These are phyloP conservation scores for Tenualosa ilisha DNA, from an alignment of 2,797 vertebrate genomes.

Conservation along the genomic window DNA sequence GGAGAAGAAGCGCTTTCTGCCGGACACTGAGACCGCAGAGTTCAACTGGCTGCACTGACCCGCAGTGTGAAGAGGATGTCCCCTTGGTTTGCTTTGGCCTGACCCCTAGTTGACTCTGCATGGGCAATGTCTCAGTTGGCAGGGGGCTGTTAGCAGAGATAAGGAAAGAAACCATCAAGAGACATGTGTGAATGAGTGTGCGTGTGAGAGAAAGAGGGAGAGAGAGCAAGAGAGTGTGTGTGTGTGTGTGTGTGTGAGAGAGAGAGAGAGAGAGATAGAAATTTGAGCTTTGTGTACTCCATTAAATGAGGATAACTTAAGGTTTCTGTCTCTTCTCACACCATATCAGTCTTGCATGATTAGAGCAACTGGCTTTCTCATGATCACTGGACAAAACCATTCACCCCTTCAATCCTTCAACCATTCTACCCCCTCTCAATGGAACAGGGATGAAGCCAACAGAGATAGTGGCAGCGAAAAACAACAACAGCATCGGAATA, in stretches of 20 bases:
- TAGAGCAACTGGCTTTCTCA: neutral
- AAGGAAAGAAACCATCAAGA: constrained; percentile 34
- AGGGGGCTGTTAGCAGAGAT: constrained; percentile 30
- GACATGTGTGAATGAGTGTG: neutral
- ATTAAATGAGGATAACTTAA: neutral
- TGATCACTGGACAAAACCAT: neutral
- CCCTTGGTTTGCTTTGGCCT: neutral
- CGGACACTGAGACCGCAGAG: neutral
- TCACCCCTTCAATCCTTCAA: too few species aligned
- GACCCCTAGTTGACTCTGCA: constrained; percentile 31
- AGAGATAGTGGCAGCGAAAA: neutral
- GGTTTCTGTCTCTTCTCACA: constrained; percentile 7
- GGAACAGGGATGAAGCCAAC: neutral
- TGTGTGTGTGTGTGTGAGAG: neutral
- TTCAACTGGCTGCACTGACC: neutral
- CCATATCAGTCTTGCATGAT: neutral
- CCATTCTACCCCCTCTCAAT: neutral
- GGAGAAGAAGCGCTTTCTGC: neutral
- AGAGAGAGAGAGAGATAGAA: neutral
- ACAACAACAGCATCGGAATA: neutral
- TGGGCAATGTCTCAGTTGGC: constrained; percentile 31
- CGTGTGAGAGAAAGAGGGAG: neutral
- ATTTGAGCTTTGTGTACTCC: neutral
- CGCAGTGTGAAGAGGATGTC: constrained; percentile 14
- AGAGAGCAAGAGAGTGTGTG: neutral